Evolutionary conservation across 92 coral and sea anemone genomes (phyloP).

Genomic region (Zoanthus sociatus): DNA sequence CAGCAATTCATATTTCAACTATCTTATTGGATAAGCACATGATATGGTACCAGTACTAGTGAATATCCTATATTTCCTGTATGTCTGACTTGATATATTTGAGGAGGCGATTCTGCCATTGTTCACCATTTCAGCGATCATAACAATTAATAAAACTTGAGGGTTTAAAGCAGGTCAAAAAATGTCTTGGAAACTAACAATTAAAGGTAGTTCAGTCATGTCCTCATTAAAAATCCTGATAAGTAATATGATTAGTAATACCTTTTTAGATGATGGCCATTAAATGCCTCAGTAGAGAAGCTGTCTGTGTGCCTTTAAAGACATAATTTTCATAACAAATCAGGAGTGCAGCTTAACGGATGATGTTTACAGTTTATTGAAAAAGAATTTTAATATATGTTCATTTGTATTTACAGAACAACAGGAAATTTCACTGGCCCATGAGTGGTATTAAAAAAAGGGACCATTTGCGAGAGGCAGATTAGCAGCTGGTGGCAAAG

Average conservation of each 20-base stretch:
- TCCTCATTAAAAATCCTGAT: conserved; percentile 57
- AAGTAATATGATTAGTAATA: conserved; percentile 45
- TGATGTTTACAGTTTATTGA: conserved; percentile 46
- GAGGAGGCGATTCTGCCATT: conserved; percentile 57
- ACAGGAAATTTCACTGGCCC: conserved; percentile 15
- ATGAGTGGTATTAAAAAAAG: too few relatives aligned
- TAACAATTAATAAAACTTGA: conserved; percentile 48
- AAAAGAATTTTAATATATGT: conserved; percentile 49
- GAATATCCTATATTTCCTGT: too few relatives aligned
- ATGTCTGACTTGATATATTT: conserved; percentile 52
- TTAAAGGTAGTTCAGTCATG: conserved; percentile 57
- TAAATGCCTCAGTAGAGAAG: conserved; percentile 23
- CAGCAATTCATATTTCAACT: conserved; percentile 52
- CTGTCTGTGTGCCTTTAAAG: neutral
- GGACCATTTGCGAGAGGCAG: too few relatives aligned
- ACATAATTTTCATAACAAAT: neutral
- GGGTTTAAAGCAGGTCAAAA: conserved; percentile 56
- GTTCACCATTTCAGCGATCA: conserved; percentile 51
- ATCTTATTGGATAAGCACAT: conserved; percentile 29
- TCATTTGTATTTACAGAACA: conserved; percentile 55
- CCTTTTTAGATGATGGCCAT: conserved; percentile 51
- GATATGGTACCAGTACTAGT: too few relatives aligned
- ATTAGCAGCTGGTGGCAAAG: too few relatives aligned
- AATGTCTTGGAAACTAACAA: conserved; percentile 48
- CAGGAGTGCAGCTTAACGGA: conserved; percentile 38